Conservation (phyloP, 30 jellyfish, hydroid and myxozoan genomes). For the Cassiopea xamachana region DNA sequence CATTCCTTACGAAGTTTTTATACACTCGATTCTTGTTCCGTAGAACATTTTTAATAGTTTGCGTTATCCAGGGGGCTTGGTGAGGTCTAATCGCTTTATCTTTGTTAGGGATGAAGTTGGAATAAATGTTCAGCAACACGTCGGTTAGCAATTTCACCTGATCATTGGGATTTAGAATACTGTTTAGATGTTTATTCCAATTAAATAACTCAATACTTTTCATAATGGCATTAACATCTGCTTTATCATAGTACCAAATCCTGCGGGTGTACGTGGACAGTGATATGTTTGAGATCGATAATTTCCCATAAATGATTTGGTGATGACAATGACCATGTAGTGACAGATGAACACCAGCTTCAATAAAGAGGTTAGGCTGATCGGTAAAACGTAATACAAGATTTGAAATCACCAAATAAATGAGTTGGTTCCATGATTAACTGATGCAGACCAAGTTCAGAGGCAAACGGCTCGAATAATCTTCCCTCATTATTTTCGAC, state of each 20-base stretch:
- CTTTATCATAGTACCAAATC: conserved; percentile 61
- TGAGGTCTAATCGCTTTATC: conserved; percentile 44
- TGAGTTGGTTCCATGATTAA: conserved; percentile 38
- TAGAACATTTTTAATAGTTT: conserved; percentile 31
- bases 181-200: conserved; percentile 53
- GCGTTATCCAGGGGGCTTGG: conserved; percentile 71
- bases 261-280: conserved; percentile 62
- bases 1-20: conserved; percentile 43
- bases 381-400: conserved; percentile 23
- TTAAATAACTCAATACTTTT: conserved; percentile 45
- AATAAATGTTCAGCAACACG: conserved; percentile 7
- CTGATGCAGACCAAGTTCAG: conserved; percentile 38
- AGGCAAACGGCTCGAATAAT: background rate
- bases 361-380: conserved; percentile 55
- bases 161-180: conserved; percentile 36
- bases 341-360: conserved; percentile 55
- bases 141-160: conserved; percentile 50
- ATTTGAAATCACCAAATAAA: conserved; percentile 1
- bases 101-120: conserved; percentile 31
- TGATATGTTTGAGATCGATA: conserved; percentile 32
- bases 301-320: conserved; percentile 45
- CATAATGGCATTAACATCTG: conserved; percentile 31
- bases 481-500: conserved; percentile 47
- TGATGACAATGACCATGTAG: conserved; percentile 63
- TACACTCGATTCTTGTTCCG: conserved; percentile 66